A percentile compares a stretch with the other conserved stretches of the same genome.
These are phyloP conservation scores for Montipora cactus DNA, from an alignment of 64 coral and sea anemone genomes.

Conservation along the genomic window DNA sequence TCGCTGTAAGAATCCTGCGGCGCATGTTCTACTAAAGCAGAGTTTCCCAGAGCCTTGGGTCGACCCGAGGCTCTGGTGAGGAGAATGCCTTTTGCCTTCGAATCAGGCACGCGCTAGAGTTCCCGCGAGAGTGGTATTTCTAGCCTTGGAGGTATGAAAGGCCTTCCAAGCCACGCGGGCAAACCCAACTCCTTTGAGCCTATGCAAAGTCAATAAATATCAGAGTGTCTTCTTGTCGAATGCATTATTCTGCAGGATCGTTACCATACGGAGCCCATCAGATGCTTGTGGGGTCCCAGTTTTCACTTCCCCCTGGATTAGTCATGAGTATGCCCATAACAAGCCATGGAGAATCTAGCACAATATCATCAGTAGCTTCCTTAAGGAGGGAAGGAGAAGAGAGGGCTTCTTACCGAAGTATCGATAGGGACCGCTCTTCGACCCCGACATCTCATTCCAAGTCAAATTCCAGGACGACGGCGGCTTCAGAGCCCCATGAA, in stretches of 20 bases:
- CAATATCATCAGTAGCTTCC: constrained; percentile 24
- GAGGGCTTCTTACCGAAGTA: constrained; percentile 34
- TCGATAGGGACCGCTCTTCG: constrained; percentile 1
- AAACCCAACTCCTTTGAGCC: no score
- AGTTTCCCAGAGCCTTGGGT: no score
- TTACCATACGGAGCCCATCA: constrained; percentile 14
- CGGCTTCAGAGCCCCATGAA: constrained; percentile 10
- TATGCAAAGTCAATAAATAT: no score
- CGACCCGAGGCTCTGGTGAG: no score
- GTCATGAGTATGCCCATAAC: constrained; percentile 49
- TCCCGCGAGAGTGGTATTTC: no score
- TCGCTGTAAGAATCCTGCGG: no score
- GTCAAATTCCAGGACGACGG: not conserved
- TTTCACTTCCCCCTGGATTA: not conserved
- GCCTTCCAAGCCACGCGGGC: no score
- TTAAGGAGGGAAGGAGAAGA: constrained; percentile 30
- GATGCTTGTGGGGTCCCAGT: constrained; percentile 15
- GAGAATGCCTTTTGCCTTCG: no score
- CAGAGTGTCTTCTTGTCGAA: no score
- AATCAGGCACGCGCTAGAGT: no score
- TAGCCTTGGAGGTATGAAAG: no score
- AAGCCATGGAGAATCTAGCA: not conserved
- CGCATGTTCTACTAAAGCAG: no score
- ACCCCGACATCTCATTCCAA: constrained; percentile 9
- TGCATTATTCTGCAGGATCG: not conserved